These are phyloP conservation scores for Achlya flavicornis DNA, from an alignment of 2,888 invertebrate genomes.

Conservation along the genomic window DNA sequence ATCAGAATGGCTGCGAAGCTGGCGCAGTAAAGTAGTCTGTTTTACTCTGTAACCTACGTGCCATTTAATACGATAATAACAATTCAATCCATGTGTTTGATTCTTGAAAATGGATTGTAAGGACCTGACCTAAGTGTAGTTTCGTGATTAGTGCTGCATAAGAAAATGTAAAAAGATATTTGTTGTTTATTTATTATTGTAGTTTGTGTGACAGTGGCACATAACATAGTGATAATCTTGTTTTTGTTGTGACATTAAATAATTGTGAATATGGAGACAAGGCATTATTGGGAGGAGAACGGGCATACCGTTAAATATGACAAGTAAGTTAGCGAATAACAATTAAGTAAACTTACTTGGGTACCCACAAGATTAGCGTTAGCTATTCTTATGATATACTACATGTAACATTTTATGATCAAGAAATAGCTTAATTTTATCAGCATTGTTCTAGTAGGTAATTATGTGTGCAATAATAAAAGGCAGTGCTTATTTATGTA, in stretches of 20 bases:
- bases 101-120: constrained; percentile 56
- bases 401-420: no score
- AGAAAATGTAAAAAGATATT: constrained; percentile 50
- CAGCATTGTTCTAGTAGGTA: no score
- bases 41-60: constrained; percentile 34
- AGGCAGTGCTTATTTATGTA: no score
- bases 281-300: constrained; percentile 77
- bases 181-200: constrained; percentile 31
- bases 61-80: constrained; percentile 52
- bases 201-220: constrained; percentile 47
- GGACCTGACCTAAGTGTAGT: constrained; percentile 51
- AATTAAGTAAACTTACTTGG: background rate
- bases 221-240: constrained; percentile 45
- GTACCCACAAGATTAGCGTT: background rate
- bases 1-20: constrained; percentile 56
- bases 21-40: constrained; percentile 46
- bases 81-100: constrained; percentile 39
- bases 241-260: constrained; percentile 57
- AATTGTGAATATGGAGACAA: constrained; percentile 70
- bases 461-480: no score
- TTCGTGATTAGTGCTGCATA: constrained; percentile 41
- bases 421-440: no score
- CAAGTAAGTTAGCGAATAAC: constrained; percentile 56
- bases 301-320: constrained; percentile 74
- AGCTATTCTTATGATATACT: no score